phyloP scores from a whole-genome alignment of 2,797 vertebrate genomes.

The Xenentodon cancila region DNA sequence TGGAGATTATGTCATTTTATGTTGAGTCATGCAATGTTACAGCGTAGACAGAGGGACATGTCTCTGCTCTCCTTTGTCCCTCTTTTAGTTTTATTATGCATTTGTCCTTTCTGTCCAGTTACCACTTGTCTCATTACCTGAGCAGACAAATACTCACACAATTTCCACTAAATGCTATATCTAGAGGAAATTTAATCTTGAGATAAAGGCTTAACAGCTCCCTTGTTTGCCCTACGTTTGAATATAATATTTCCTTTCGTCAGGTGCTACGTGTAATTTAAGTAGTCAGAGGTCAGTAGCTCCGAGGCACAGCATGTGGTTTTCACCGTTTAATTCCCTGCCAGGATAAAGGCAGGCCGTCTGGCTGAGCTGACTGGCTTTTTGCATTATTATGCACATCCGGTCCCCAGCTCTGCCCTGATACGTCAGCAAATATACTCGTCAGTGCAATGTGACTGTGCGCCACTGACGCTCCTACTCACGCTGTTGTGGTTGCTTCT shows the following conservation, averaged over 20 bases:
- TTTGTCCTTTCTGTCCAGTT: too few relatives aligned
- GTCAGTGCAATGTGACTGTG: constrained; percentile 47
- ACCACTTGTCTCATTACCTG: not conserved
- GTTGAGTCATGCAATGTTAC: too few relatives aligned
- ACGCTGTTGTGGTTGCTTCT: constrained; percentile 16
- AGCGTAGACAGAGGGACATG: not conserved
- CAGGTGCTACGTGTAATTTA: constrained; percentile 1
- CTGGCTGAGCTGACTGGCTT: constrained; percentile 39
- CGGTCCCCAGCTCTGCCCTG: constrained; percentile 42
- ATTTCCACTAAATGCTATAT: not conserved
- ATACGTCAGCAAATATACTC: constrained; percentile 61
- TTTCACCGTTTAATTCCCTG: constrained; percentile 31
- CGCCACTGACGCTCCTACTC: constrained; percentile 29
- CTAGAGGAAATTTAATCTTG: not conserved
- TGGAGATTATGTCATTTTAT: too few relatives aligned
- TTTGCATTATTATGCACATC: constrained; percentile 52
- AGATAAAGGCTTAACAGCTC: not conserved
- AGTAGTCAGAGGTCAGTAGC: constrained; percentile 19
- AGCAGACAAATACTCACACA: too few relatives aligned
- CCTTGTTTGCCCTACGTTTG: not conserved
- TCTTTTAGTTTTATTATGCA: too few relatives aligned
- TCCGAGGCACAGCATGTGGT: constrained; percentile 28
- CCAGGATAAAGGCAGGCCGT: constrained; percentile 50
- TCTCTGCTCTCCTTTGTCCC: too few relatives aligned
- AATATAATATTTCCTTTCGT: constrained; percentile 7